phyloP scores from a whole-genome alignment of 2,113 vertebrate genomes.

The Rhizomys pruinosus region DNA sequence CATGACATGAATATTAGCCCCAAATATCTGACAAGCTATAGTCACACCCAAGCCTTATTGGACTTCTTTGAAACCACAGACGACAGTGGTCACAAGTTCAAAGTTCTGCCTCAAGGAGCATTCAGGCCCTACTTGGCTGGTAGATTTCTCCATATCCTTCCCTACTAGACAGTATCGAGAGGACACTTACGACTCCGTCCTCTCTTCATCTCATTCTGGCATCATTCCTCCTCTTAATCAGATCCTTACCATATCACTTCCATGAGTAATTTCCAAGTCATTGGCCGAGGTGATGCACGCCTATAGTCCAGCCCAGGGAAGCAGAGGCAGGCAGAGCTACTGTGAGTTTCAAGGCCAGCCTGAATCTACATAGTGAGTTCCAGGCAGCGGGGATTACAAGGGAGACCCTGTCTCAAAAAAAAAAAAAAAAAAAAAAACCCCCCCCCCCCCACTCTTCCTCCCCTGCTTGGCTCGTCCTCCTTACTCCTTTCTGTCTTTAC shows the following conservation, averaged over 20 bases:
- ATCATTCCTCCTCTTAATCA: neutral
- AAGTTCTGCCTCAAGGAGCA: neutral
- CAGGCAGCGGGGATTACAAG: too few species aligned
- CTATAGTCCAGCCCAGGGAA: too few species aligned
- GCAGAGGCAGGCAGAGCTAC: too few species aligned
- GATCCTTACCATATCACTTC: neutral
- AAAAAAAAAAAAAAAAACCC: too few species aligned
- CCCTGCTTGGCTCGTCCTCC: neutral
- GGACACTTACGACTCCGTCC: neutral
- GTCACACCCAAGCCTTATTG: neutral
- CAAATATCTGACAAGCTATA: neutral
- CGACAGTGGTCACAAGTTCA: accelerated
- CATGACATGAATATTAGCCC: neutral
- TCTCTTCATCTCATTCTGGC: accelerated
- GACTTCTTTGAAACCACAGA: neutral
- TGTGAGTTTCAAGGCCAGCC: too few species aligned
- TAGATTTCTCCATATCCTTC: neutral
- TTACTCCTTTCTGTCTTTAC: neutral
- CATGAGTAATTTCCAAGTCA: neutral
- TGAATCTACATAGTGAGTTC: too few species aligned
- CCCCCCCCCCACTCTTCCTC: neutral
- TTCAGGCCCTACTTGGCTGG: neutral
- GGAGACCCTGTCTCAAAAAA: too few species aligned
- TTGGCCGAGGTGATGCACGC: too few species aligned
- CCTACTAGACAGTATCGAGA: neutral